Conservation (phyloP, 1,140 invertebrate genomes). For the Drosophila erecta region DNA sequence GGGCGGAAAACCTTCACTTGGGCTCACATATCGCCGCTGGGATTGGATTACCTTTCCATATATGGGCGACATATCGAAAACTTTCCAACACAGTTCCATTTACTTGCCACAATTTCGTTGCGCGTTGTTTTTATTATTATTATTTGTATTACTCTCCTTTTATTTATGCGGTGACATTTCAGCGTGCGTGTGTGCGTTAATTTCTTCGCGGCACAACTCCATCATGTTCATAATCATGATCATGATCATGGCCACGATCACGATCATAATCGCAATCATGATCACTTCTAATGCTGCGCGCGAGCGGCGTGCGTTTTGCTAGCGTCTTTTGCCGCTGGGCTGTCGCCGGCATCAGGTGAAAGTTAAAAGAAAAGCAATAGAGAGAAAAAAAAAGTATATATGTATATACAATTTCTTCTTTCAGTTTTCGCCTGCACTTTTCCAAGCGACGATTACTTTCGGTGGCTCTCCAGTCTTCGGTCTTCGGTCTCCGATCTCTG, state of each 20-base stretch:
- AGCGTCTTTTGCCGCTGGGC: constrained; percentile 43
- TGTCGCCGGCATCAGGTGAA: constrained; percentile 54
- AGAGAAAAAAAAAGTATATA: constrained; percentile 17
- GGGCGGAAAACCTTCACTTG: constrained; percentile 57
- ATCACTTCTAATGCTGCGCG: constrained; percentile 70
- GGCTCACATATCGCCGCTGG: constrained; percentile 25
- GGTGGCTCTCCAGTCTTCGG: constrained; percentile 23
- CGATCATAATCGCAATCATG: constrained; percentile 43
- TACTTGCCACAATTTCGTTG: constrained; percentile 54
- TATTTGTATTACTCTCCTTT: neutral
- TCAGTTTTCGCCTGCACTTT: constrained; percentile 76
- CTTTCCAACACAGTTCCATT: constrained; percentile 55
- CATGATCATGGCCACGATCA: constrained; percentile 10
- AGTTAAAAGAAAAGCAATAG: constrained; percentile 38
- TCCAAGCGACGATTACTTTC: constrained; percentile 72
- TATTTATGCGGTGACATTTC: constrained; percentile 28
- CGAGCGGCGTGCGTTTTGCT: constrained; percentile 44
- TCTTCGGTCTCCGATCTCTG: constrained; percentile 10
- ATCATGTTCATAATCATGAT: constrained; percentile 29
- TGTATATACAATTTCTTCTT: constrained; percentile 64
- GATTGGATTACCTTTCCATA: constrained; percentile 37
- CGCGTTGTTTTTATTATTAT: neutral
- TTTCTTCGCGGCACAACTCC: constrained; percentile 41
- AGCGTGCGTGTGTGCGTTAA: constrained; percentile 24
- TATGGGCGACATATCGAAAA: constrained; percentile 34